Evolutionary conservation across 2,888 invertebrate genomes (phyloP), one percentile per base, ranked within the genome.

Genomic region (Leptogaster cylindrica): DNA sequence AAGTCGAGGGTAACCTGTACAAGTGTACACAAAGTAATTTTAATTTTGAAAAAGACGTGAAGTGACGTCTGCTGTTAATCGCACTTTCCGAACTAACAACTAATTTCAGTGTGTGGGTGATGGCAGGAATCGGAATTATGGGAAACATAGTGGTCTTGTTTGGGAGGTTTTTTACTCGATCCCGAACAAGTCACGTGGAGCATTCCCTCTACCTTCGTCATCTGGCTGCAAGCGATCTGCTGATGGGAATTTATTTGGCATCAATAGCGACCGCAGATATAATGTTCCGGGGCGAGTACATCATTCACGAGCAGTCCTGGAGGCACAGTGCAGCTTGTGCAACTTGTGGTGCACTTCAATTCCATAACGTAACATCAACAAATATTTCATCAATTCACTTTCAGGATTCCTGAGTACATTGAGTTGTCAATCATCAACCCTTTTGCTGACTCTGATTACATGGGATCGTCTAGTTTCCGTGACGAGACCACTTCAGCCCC

Each of bases 201-300:
- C 85, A 87, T 70, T 86, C 87, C 0, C 79, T 88, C 16, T 87
- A 86, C 77, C 81, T 88, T 69, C 83, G 85, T 72, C 87, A 87
- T 74, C 79, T 88, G 72, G 85, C 86, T 1, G 78, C 85, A 63
- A 85, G 87, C 20, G 88, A 88, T 75, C 79, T 88, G 4, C 77
- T 87, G 31, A 88, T 88, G 87, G 86, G 87, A 14, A 76, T 86
- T 36, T 88, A 87, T 76, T 78, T 87, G 65, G 82, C 87, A 67
- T 78, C 84, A 31, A 86, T 87, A 68, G 87, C 86, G 3, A 78
- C 80, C 33, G 84, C 84, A 20, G 87, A 87, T 75, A 79, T 80
- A 31, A 75, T 65, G 31, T 79, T 77, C 74, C 80, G 87, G 39
- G 86, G 85, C 2, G 78, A 83, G 41, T 88, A 87, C 73, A 81